Conservation (phyloP, 2,113 vertebrate genomes). For the Hippocampus abdominalis region DNA sequence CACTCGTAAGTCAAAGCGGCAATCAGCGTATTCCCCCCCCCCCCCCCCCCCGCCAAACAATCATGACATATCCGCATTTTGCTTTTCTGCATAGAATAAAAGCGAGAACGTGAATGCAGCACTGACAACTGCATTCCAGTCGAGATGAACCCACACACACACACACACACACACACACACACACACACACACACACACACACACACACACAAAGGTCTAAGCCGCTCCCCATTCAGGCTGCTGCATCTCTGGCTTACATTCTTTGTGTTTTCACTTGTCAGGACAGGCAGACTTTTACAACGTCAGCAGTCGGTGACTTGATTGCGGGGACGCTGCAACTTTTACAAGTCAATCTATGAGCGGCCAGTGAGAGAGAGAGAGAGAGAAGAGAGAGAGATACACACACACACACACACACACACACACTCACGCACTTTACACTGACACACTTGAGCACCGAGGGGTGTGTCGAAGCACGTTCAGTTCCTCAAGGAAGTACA, state of each 20-base stretch:
- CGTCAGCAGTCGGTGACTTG: constrained; percentile 56
- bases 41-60: neutral
- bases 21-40: neutral
- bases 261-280: constrained; percentile 76
- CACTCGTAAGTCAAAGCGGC: neutral
- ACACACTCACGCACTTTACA: constrained; percentile 27
- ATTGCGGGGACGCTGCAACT: constrained; percentile 15
- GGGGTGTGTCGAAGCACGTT: constrained; percentile 77
- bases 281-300: constrained; percentile 65
- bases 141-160: constrained; percentile 54
- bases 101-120: constrained; percentile 26
- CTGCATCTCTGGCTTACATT: constrained; percentile 71
- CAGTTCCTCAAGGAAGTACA: constrained; percentile 81
- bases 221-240: constrained; percentile 65
- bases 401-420: constrained; percentile 34
- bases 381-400: constrained; percentile 35
- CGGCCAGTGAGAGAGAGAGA: constrained; percentile 8
- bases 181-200: neutral
- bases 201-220: constrained; percentile 44
- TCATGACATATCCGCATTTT: neutral
- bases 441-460: constrained; percentile 26
- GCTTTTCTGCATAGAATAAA: constrained; percentile 17
- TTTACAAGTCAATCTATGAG: constrained; percentile 38
- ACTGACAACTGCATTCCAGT: constrained; percentile 67
- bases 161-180: constrained; percentile 30